A percentile compares a stretch with the other conserved stretches of the same genome.
These are phyloP conservation scores for Pyralis farinalis DNA, from an alignment of 2,888 invertebrate species.

Conservation along the genomic window DNA sequence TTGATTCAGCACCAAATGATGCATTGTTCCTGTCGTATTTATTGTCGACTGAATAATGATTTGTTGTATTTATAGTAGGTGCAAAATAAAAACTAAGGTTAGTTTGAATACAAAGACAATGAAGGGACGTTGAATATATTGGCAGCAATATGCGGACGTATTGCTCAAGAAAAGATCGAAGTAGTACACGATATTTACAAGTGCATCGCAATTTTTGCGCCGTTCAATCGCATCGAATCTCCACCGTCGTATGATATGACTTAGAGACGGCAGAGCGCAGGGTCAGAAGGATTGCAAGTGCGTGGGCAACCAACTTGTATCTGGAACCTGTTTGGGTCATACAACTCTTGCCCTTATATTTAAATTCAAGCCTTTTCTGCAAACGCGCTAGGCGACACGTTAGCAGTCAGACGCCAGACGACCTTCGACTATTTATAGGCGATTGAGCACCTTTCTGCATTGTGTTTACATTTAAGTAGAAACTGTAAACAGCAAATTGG, in stretches of 20 bases:
- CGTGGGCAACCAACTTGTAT: conserved; percentile 60
- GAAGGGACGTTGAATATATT: neutral
- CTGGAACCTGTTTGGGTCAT: conserved; percentile 74
- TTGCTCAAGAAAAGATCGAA: no score
- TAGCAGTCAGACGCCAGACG: conserved; percentile 32
- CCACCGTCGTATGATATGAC: conserved; percentile 30
- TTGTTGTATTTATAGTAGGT: conserved; percentile 9
- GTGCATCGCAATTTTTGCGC: neutral
- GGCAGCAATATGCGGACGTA: neutral
- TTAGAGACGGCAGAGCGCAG: conserved; percentile 51
- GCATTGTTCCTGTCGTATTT: conserved; percentile 43
- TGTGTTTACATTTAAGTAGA: conserved; percentile 15
- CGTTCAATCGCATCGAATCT: no score
- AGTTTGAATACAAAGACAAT: conserved; percentile 11
- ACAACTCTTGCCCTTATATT: conserved; percentile 69
- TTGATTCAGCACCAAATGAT: conserved; percentile 43
- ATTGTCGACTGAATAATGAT: conserved; percentile 5
- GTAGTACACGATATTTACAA: neutral
- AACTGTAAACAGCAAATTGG: conserved; percentile 13
- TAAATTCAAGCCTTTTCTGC: conserved; percentile 59
- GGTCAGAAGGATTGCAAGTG: conserved; percentile 56
- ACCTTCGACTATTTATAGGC: conserved; percentile 51
- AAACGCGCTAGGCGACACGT: conserved; percentile 35
- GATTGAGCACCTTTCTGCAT: conserved; percentile 23
- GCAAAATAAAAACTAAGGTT: conserved; percentile 3